Evolutionary conservation across 2,113 vertebrate species (phyloP), one percentile per base, ranked within the genome.

Genomic region (Scartelaos histophorus): DNA sequence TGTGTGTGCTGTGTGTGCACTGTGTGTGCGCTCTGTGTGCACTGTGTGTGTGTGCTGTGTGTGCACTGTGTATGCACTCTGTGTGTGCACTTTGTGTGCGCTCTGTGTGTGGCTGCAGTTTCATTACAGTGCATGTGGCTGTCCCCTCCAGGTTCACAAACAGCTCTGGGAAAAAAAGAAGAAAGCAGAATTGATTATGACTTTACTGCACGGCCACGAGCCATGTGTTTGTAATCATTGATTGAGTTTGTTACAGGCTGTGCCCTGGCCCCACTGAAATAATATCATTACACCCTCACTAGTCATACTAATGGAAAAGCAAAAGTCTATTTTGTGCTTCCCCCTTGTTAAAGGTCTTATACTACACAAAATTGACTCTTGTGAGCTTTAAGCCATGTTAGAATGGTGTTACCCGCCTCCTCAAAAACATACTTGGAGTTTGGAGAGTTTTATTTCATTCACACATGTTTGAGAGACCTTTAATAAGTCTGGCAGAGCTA

Each of bases 101-200:
- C 38, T 66, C 45, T 47, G n/a, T 60, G 38, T 43, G 38, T 10
- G 38, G 64, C 67, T 49, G 66, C 70, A 17, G 72, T 78, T 85
- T 82, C 76, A 74, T 89, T 83, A 71, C 57, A 67, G 35, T 51
- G 45, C 66, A 43, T 67, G n/a, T 45, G 45, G 71, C 68, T 60
- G 21, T 81, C 78, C 61, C 70, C 75, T 54, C 70, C 57, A 74
- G 66, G 80, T 79, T 71, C 75, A 60, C 64, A 45, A 84, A 77
- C 71, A 71, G 69, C 76, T 58, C 19, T 21, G 45, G 57, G 19
- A 43, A 34, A 38, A 61, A 74, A 46, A 65, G 38, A 21, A 47
- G 66, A 57, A 22, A 15, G 25, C 56, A 75, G 73, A 85, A 89
- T 78, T 87, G 79, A 85, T 85, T 73, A 85, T 79, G 60, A 75